Evolutionary conservation across 2,797 vertebrate species (phyloP).

Genomic region (Nannoperca australis): DNA sequence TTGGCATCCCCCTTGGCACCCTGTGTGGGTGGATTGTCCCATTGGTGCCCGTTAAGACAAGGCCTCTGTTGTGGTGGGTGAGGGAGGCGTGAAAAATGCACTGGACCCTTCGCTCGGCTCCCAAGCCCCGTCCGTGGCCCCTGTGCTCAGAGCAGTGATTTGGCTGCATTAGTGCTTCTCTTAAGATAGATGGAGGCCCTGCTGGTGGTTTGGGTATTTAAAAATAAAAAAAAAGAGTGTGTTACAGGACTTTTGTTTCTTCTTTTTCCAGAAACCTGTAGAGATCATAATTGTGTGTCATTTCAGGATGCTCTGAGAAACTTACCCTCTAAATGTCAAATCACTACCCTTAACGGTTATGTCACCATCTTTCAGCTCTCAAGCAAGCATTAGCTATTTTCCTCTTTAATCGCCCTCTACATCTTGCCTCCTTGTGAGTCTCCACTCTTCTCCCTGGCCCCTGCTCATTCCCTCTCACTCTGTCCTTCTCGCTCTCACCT

Average conservation of each 20-base stretch:
- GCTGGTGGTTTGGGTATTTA: conserved; percentile 18
- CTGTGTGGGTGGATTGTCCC: conserved; percentile 79
- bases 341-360: background rate
- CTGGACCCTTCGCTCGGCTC: conserved; percentile 69
- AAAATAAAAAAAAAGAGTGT: background rate
- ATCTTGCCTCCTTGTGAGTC: conserved; percentile 10
- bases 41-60: conserved; percentile 77
- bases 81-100: conserved; percentile 82
- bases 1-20: conserved; percentile 75
- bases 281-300: background rate
- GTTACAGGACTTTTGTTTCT: background rate
- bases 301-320: conserved; percentile 6
- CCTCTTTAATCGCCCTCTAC: background rate
- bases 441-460: conserved; percentile 3
- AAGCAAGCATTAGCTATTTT: background rate
- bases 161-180: conserved; percentile 46
- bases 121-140: conserved; percentile 77
- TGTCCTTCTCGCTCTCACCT: conserved; percentile 85
- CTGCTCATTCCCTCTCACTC: background rate
- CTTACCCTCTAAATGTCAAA: conserved; percentile 20
- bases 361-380: conserved; percentile 54
- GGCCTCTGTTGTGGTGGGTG: conserved; percentile 81
- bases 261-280: background rate
- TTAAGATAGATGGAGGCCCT: conserved; percentile 31
- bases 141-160: conserved; percentile 58